A percentile compares a stretch with the other conserved stretches of the same genome.
Evolutionary conservation across 1,140 invertebrate species (phyloP).

Genomic region (Zophobas atratus): DNA sequence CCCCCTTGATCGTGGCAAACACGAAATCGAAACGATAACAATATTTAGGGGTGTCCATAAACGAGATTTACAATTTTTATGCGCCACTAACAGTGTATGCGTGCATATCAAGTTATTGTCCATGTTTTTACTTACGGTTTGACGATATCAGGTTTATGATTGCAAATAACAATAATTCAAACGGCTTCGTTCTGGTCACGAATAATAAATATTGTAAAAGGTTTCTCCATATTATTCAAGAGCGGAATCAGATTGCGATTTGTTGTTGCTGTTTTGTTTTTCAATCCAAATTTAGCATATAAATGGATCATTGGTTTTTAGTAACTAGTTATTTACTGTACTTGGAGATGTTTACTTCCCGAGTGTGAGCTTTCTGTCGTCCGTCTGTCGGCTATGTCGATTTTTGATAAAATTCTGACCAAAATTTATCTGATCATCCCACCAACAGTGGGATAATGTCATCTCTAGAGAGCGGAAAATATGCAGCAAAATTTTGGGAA

Average conservation of each 20-base stretch:
- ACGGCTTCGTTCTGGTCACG: slow-evolving; percentile 19
- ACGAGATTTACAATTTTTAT: slow-evolving; percentile 20
- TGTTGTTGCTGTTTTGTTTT: background rate
- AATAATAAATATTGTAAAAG: slow-evolving; percentile 36
- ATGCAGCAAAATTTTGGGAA: too few relatives aligned
- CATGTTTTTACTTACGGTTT: slow-evolving; percentile 22
- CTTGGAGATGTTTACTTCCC: too few relatives aligned
- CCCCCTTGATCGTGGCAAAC: slow-evolving; percentile 1
- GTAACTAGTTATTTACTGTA: too few relatives aligned
- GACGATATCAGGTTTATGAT: slow-evolving; percentile 7
- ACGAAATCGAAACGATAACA: background rate
- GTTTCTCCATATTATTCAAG: background rate
- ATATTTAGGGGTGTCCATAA: background rate
- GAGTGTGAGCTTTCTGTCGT: too few relatives aligned
- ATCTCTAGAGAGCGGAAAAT: too few relatives aligned
- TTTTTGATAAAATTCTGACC: too few relatives aligned
- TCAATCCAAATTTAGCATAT: too few relatives aligned
- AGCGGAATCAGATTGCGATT: background rate
- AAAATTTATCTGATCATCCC: too few relatives aligned
- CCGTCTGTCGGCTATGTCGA: too few relatives aligned
- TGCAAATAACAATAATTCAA: slow-evolving; percentile 34
- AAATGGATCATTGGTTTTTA: too few relatives aligned
- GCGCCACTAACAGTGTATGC: background rate
- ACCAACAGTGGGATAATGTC: too few relatives aligned
- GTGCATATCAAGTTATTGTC: slow-evolving; percentile 18